Base-by-base conservation (phyloP, 2,888 invertebrate species). In the Anodontia alba region DNA sequence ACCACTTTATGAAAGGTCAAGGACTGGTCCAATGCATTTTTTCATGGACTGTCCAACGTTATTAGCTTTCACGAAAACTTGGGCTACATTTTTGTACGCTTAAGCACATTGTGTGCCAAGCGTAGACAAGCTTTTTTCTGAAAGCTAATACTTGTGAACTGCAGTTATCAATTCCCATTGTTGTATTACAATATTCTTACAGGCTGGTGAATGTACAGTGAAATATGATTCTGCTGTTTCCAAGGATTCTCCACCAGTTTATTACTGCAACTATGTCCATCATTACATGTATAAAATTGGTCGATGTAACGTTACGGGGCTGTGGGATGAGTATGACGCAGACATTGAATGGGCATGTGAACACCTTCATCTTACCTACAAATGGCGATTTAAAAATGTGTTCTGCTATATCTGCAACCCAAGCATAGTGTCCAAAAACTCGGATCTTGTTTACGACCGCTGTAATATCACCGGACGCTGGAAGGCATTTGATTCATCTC, bases 381-480 rank as follows among this genome's bases (percentile, higher is more conserved):
- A 75, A 5, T 67, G 43, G 23, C n/a, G 43, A 5, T 83, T 69
- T n/a, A 80, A 83, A 69, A 83, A 83, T 38, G 70, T 83, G 0
- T 83, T 72, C 33, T 83, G 83, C 31, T 70, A 77, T 5, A 80
- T 80, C 3, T 83, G 83, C 31, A 83, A 83, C 69, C 83, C 83
- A 5, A 80, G 83, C 23, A 38, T 74, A 12, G 51, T 36, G 2
- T 76, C 76, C 5, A 49, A 15, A 17, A 36, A 38, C n/a, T 20
- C 42, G 3, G 38, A 49, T 23, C 0, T 46, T 12, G 10, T n/a
- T 1, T 43, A 57, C 49, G 75, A 75, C 23, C n/a, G 36, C n/a
- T 80, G 80, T 20, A 80, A 80, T 54, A 42, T 66, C 20, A 74
- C 80, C 1, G 62, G 62, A 31, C 62, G 23, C 15, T 62, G 62